Evolutionary conservation across 2,113 vertebrate genomes (phyloP).

Genomic region (Labrus mixtus): DNA sequence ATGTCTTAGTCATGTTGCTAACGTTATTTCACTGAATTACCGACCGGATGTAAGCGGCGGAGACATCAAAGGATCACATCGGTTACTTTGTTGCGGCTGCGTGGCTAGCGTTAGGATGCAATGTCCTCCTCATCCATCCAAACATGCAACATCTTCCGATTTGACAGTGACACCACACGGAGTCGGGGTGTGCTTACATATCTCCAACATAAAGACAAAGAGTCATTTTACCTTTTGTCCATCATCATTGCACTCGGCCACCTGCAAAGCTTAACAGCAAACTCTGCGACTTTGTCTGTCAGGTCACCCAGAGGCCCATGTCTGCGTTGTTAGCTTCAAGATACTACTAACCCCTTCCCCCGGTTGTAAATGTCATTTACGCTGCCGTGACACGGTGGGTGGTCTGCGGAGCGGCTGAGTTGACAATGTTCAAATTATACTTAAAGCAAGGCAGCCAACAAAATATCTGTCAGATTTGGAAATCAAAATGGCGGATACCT

Average conservation of each 20-base stretch:
- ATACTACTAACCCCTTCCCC: conserved; percentile 11
- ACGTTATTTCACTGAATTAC: not conserved
- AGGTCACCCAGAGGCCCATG: conserved; percentile 66
- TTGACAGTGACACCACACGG: conserved; percentile 1
- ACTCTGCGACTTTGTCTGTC: conserved; percentile 38
- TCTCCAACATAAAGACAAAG: not conserved
- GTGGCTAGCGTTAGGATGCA: not conserved
- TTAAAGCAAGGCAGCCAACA: conserved; percentile 29
- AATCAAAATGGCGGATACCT: conserved; percentile 80
- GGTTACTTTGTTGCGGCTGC: conserved; percentile 3
- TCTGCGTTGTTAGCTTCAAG: conserved; percentile 52
- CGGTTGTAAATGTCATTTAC: conserved; percentile 64
- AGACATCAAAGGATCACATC: conserved; percentile 6
- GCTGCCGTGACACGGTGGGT: conserved; percentile 19
- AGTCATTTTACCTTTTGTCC: conserved; percentile 53
- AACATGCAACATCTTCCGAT: conserved; percentile 9
- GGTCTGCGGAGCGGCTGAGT: not conserved
- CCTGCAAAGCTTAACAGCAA: conserved; percentile 4
- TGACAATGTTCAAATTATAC: conserved; percentile 30
- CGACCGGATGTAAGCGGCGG: not conserved
- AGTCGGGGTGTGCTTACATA: not conserved
- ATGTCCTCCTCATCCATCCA: conserved; percentile 29
- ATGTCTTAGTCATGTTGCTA: conserved; percentile 6
- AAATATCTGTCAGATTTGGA: conserved; percentile 59
- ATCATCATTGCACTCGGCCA: conserved; percentile 28